phyloP scores from a whole-genome alignment of 2,888 invertebrate genomes.

The Sycophila texana region DNA sequence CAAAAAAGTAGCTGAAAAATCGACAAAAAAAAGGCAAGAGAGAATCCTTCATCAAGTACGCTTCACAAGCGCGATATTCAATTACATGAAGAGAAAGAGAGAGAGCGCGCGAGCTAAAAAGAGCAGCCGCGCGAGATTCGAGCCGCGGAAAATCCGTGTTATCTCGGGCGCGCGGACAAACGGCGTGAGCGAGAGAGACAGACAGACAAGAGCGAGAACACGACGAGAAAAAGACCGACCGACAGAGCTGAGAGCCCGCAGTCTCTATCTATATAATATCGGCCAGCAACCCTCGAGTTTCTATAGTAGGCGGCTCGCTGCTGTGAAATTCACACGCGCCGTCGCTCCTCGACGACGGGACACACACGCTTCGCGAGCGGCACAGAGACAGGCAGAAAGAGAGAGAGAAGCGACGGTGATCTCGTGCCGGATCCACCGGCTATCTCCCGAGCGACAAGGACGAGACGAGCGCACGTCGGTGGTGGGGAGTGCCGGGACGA shows the following conservation, averaged over 20 bases:
- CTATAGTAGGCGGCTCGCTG: conserved; percentile 33
- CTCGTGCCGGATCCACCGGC: conserved; percentile 29
- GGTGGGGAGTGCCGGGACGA: conserved; percentile 73
- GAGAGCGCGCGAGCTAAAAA: conserved; percentile 12
- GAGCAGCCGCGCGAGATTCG: conserved; percentile 33
- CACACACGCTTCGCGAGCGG: conserved; percentile 27
- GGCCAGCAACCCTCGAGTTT: conserved; percentile 36
- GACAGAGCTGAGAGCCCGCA: background rate
- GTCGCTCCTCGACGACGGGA: conserved; percentile 31
- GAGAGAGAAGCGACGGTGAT: conserved; percentile 6
- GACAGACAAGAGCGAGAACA: conserved; percentile 11
- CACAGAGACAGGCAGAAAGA: conserved; percentile 25
- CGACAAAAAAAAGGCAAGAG: background rate
- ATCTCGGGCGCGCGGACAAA: background rate
- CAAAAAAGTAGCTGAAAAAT: background rate
- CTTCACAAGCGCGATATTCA: conserved; percentile 36
- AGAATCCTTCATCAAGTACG: conserved; percentile 16
- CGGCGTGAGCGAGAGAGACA: too few relatives aligned
- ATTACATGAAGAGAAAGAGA: conserved; percentile 35
- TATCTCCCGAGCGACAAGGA: conserved; percentile 38
- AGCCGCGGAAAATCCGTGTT: background rate
- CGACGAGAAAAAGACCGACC: conserved; percentile 38
- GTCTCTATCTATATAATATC: conserved; percentile 33
- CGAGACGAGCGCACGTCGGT: conserved; percentile 13
- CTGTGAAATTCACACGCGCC: conserved; percentile 46